Conservation (phyloP, 2,797 vertebrate species). For the Pantherophis alleghaniensis region DNA sequence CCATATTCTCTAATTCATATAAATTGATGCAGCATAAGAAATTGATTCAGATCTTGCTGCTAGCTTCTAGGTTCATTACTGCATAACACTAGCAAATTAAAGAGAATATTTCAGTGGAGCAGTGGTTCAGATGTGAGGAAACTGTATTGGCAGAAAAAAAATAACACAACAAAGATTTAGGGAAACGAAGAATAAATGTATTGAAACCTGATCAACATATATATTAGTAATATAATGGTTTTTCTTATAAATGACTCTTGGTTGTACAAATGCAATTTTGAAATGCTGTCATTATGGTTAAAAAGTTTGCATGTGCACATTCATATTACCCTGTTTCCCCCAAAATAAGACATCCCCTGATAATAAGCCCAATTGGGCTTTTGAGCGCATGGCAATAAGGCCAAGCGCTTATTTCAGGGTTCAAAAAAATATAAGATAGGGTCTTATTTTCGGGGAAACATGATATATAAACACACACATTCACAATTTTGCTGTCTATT, state of each 20-base stretch:
- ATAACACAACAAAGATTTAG: not conserved
- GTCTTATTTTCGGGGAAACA: too few relatives aligned
- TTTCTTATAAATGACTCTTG: not conserved
- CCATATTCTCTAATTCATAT: not conserved
- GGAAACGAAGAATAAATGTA: not conserved
- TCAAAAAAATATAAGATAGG: too few relatives aligned
- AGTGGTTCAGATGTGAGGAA: not conserved
- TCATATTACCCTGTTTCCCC: not conserved
- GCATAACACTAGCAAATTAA: not conserved
- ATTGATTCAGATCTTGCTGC: not conserved
- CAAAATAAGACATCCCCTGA: too few relatives aligned
- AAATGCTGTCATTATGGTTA: not conserved
- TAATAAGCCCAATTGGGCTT: too few relatives aligned
- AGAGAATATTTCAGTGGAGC: not conserved
- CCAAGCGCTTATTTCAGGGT: too few relatives aligned
- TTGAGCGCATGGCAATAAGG: too few relatives aligned
- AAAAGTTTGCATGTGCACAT: not conserved
- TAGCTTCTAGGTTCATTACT: not conserved
- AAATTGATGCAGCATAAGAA: not conserved
- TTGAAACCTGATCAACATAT: not conserved
- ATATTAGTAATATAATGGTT: not conserved
- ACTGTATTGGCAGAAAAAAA: not conserved
- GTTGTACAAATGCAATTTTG: not conserved
- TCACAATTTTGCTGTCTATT: not conserved
- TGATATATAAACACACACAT: not conserved